Conservation (phyloP, 2,888 invertebrate species). For the Syritta pipiens region DNA sequence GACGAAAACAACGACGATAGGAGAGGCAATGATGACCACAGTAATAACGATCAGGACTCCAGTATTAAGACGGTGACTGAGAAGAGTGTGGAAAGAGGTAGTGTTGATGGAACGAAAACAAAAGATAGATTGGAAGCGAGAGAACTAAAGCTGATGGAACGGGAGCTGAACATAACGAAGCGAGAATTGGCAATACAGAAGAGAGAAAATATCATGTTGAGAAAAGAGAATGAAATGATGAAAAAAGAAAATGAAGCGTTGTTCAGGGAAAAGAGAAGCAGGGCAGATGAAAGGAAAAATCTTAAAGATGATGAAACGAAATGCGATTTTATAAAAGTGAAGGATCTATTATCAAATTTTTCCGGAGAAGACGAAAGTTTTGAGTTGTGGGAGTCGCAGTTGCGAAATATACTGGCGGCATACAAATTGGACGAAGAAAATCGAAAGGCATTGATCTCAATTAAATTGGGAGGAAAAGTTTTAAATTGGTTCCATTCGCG, state of each 20-base stretch:
- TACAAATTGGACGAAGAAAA: conserved; percentile 4
- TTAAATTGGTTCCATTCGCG: conserved; percentile 10
- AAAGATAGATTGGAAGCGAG: too few species aligned
- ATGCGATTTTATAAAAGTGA: too few species aligned
- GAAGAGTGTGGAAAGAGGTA: too few species aligned
- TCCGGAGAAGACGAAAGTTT: neutral
- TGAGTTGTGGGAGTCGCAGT: neutral
- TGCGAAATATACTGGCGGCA: neutral
- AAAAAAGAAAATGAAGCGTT: neutral
- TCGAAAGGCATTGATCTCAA: neutral
- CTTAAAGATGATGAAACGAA: too few species aligned
- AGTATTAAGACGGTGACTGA: too few species aligned
- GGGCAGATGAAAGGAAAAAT: too few species aligned
- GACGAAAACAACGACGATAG: too few species aligned
- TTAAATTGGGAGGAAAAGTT: conserved; percentile 5
- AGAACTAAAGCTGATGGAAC: neutral
- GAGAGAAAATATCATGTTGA: too few species aligned
- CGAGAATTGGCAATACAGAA: neutral
- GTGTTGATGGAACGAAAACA: too few species aligned
- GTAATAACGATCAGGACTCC: too few species aligned
- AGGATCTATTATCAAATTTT: conserved; percentile 7
- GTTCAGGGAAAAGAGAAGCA: neutral
- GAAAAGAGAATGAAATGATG: neutral
- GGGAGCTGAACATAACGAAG: neutral
- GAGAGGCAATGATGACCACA: too few species aligned